A percentile compares a stretch with the other conserved stretches of the same genome.
phyloP scores from a whole-genome alignment of 2,888 invertebrate species.

The Macaria notata region DNA sequence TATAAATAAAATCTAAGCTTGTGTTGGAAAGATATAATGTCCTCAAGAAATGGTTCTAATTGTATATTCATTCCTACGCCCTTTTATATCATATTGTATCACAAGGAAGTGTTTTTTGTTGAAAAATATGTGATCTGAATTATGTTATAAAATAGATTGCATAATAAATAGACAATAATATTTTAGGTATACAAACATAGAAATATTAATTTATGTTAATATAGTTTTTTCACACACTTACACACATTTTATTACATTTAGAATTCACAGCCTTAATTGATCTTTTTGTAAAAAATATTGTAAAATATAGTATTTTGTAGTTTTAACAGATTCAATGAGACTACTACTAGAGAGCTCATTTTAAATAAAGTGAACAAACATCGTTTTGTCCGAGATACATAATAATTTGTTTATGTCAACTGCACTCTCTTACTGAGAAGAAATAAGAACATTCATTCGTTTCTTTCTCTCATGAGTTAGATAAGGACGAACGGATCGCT shows the following conservation, averaged over 20 bases:
- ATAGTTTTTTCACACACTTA: too few relatives aligned
- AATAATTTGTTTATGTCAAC: too few relatives aligned
- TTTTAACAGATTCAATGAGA: too few relatives aligned
- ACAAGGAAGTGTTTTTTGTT: neutral
- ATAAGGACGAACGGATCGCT: too few relatives aligned
- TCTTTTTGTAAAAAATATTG: neutral
- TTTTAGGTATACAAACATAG: neutral
- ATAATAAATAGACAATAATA: constrained; percentile 13
- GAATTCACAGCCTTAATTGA: neutral
- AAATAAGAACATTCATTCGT: too few relatives aligned
- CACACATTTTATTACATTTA: neutral
- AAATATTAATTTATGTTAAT: neutral
- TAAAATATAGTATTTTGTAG: too few relatives aligned
- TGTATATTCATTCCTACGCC: constrained; percentile 11
- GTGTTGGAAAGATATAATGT: neutral
- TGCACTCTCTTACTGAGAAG: too few relatives aligned
- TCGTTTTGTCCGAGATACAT: neutral
- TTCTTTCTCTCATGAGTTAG: too few relatives aligned
- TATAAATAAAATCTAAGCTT: too few relatives aligned
- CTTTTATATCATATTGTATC: neutral
- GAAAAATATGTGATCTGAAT: constrained; percentile 20
- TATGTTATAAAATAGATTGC: constrained; percentile 1
- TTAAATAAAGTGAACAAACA: too few relatives aligned
- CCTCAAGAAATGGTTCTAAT: too few relatives aligned
- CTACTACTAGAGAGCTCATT: too few relatives aligned